phyloP scores from a whole-genome alignment of 2,888 invertebrate species.

The Andrena haemorrhoa region DNA sequence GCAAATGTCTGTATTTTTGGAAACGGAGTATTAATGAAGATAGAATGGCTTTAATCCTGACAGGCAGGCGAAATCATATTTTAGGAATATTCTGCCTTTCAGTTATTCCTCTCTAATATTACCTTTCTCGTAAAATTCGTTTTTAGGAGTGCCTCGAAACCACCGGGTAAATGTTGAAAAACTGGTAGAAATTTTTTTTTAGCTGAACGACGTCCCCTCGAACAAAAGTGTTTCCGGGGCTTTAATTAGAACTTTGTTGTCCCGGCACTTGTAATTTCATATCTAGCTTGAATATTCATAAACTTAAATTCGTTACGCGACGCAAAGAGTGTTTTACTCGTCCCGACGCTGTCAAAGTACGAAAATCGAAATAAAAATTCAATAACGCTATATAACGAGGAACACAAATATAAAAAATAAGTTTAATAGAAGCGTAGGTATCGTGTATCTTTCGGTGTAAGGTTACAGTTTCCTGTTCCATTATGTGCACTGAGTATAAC shows the following conservation, averaged over 20 bases:
- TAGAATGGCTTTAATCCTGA: background rate
- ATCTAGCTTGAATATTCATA: constrained; percentile 53
- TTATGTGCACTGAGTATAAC: background rate
- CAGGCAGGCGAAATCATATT: background rate
- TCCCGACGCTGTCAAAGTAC: constrained; percentile 3
- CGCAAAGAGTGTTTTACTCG: constrained; percentile 35
- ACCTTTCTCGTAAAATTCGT: background rate
- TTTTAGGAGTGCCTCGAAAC: background rate
- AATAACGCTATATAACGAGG: background rate
- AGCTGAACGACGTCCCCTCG: background rate
- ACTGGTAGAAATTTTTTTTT: constrained; percentile 26
- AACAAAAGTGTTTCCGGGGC: constrained; percentile 26
- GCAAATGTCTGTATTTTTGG: background rate
- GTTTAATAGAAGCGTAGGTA: background rate
- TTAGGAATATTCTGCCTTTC: background rate
- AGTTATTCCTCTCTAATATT: background rate
- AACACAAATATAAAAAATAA: background rate
- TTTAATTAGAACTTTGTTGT: constrained; percentile 55
- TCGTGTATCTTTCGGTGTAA: background rate
- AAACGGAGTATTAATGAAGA: background rate
- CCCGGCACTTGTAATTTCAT: constrained; percentile 46
- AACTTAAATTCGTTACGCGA: constrained; percentile 50
- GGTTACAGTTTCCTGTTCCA: background rate
- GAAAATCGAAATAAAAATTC: constrained; percentile 7
- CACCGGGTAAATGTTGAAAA: constrained; percentile 17